Conservation (phyloP, 2,113 vertebrate genomes). For the Cyprinus carpio region DNA sequence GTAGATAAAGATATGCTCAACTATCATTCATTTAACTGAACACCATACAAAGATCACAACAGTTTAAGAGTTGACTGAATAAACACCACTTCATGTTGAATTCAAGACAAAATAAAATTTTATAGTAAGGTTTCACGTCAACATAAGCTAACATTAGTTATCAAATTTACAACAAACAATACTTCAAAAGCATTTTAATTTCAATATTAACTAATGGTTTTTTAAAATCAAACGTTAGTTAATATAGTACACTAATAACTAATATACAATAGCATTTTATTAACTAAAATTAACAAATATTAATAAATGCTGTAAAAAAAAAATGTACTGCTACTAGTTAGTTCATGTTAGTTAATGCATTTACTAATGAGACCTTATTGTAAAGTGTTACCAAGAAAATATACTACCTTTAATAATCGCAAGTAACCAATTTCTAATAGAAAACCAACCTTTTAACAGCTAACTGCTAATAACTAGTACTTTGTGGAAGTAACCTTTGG, state of each 20-base stretch:
- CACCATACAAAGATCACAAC: background rate
- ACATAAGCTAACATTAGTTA: background rate
- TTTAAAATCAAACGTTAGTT: background rate
- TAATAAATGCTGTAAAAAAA: background rate
- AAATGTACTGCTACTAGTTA: background rate
- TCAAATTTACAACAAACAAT: background rate
- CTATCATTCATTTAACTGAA: background rate
- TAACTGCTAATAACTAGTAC: background rate
- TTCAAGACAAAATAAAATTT: background rate
- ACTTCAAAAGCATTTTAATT: background rate
- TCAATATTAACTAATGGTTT: background rate
- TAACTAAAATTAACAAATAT: background rate
- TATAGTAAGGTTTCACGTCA: background rate
- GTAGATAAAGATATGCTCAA: background rate
- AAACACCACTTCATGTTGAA: background rate
- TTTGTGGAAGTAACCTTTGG: background rate
- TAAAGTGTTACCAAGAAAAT: background rate
- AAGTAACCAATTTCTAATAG: background rate
- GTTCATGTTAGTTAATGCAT: background rate
- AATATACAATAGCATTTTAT: background rate
- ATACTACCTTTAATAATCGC: background rate
- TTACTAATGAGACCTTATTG: background rate
- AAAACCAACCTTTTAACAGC: background rate
- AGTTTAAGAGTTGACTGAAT: background rate
- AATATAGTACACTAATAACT: background rate